Percentiles rank a stretch among this genome's conserved stretches.
These are phyloP conservation scores for Phrynocephalus guinanensis DNA, from an alignment of 2,797 vertebrate genomes.

Conservation along the genomic window DNA sequence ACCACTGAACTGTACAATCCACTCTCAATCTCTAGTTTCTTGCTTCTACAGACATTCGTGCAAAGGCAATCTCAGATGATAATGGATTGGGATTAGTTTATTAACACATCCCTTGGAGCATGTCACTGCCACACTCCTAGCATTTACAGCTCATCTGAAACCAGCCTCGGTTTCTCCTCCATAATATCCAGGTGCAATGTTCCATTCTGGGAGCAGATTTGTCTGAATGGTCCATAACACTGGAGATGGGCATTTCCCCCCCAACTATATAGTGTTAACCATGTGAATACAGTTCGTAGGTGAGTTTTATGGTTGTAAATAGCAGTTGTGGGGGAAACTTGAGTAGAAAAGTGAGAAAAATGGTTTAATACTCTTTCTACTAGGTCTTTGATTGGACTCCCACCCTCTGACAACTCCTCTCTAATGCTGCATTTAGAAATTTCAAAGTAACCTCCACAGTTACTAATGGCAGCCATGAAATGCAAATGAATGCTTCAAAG, in stretches of 20 bases:
- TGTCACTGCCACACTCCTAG: no score
- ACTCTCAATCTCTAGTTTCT: neutral
- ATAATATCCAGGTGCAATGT: neutral
- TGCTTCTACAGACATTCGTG: neutral
- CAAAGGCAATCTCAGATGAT: neutral
- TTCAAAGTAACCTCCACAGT: neutral
- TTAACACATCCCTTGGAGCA: neutral
- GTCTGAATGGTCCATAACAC: neutral
- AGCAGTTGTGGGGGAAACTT: neutral
- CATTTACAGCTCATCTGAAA: slow-evolving; percentile 1
- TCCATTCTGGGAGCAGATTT: neutral
- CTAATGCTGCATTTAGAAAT: neutral
- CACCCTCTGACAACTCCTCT: no score
- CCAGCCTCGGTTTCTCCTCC: neutral
- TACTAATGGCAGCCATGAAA: neutral
- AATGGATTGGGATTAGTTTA: neutral
- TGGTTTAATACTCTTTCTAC: no score
- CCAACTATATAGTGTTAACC: no score
- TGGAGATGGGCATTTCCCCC: neutral
- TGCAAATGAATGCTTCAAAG: neutral
- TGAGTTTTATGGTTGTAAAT: neutral
- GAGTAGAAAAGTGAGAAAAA: neutral
- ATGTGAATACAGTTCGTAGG: no score
- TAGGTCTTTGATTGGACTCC: neutral
- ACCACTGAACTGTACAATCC: no score